Evolutionary conservation across 2,797 vertebrate species (phyloP), one percentile per base, ranked within the genome.

Genomic region (Anguilla anguilla): DNA sequence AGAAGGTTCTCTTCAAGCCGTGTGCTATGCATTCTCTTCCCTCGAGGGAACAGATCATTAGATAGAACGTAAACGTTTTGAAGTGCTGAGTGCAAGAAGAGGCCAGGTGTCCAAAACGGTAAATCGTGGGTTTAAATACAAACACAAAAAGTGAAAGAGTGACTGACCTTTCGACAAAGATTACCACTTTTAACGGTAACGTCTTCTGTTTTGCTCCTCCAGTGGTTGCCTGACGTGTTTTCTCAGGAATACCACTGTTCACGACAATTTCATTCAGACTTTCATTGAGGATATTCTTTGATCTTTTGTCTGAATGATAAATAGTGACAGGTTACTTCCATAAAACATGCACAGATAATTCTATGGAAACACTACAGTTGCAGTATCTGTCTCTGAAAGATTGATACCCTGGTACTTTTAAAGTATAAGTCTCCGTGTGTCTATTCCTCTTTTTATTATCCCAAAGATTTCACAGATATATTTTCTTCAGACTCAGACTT

Each of bases 61-160:
- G 87, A 90, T 91, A 85, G 89, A 92, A 91, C 93, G 93, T 93
- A 94, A 94, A 95, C 93, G 93, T 95, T 79, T 95, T 95, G 94
- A 95, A 94, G 94, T 94, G 49, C 86, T 6, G 91, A 90, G 90
- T 93, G 91, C 88, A 91, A 91, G 89, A 86, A 92, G 93, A 90
- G 89, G 92, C 91, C 90, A 93, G 92, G 93, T 95, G 94, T 95
- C 94, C 92, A 86, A 91, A 92, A 92, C 89, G 91, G 92, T 95
- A 95, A 95, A 95, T 91, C 91, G 83, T 91, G 91, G 88, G 90
- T 91, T 93, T 93, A 92, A 95, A 94, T 92, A 91, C 93, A 93
- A 95, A 95, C 92, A 93, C 79, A 3, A 91, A 94, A 95, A 94
- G 93, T 93, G 90, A 94, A 94, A 91, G 89, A 94, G 89, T 84